Conservation (phyloP, 2,888 invertebrate genomes). For the Pristionchus mayeri region DNA sequence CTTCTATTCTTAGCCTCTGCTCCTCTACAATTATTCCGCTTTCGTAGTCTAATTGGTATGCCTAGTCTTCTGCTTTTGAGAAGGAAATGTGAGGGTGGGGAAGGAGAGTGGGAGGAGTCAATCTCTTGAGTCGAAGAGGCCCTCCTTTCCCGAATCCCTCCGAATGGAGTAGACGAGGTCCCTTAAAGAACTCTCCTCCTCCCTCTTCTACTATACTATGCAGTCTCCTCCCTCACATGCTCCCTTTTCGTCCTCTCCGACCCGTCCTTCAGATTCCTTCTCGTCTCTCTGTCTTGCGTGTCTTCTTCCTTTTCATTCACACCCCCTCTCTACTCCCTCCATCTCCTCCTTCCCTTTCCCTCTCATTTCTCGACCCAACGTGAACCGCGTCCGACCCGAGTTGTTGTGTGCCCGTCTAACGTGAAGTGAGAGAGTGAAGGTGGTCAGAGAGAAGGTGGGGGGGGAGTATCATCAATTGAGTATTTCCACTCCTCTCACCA, state of each 20-base stretch:
- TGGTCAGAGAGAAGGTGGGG: neutral
- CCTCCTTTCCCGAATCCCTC: neutral
- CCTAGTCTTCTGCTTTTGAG: slow-evolving; percentile 13
- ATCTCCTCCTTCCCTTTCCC: neutral
- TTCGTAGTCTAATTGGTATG: slow-evolving; percentile 27
- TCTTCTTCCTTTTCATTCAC: neutral
- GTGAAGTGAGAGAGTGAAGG: slow-evolving; percentile 3
- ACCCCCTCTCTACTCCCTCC: neutral
- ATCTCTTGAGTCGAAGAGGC: neutral
- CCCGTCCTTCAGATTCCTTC: slow-evolving; percentile 14
- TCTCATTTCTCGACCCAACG: slow-evolving; percentile 6
- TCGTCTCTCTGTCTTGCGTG: slow-evolving; percentile 13
- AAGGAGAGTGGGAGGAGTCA: neutral
- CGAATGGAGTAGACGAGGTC: slow-evolving; percentile 29
- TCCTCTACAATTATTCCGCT: slow-evolving; percentile 1
- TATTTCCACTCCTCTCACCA: slow-evolving; percentile 9
- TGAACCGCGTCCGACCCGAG: slow-evolving; percentile 26
- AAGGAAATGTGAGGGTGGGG: neutral
- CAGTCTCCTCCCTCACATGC: slow-evolving; percentile 7
- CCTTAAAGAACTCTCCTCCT: slow-evolving; percentile 32
- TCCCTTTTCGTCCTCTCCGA: neutral
- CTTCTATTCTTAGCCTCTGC: slow-evolving; percentile 8
- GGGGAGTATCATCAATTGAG: slow-evolving; percentile 28
- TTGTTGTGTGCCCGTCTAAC: slow-evolving; percentile 12
- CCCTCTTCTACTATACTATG: slow-evolving; percentile 18